Evolutionary conservation across 2,113 vertebrate genomes (phyloP), one percentile per base, ranked within the genome.

Genomic region (Lycaon pictus): DNA sequence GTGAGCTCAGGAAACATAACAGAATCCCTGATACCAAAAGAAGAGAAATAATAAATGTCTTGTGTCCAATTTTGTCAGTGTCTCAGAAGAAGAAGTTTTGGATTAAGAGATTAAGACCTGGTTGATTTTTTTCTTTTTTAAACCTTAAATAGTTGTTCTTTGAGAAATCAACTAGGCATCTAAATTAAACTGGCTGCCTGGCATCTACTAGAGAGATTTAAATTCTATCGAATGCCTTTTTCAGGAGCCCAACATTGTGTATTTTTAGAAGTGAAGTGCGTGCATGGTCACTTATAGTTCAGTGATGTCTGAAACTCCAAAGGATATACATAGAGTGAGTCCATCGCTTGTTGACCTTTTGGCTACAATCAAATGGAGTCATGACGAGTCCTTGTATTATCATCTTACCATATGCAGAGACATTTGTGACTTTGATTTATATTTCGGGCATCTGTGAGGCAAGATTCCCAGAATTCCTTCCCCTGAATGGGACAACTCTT

Each of bases 191-290:
- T 69, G 19, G 22, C 10, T 63, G 48, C 35, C 35, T 27, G 13
- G 19, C 11, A 65, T 1, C 3, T 85, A 32, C 9, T n/a, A 13
- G 16, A 20, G 37, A 85, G 7, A 58, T 35, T 7, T 80, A 84
- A 80, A 10, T n/a, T 82, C 37, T 37, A 56, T 63, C 15, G 11
- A 72, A 16, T 56, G 55, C 3, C 5, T 81, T 67, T 53, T 82
- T 58, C 25, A 43, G 94, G 43, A 82, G 25, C 43, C 5, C 12
- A 62, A 12, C 2, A 62, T 37, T 48, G 22, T 29, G 27, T 11
- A 56, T 43, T 95, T 77, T 88, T 37, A 62, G 10, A 88, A 92
- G 19, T 58, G 60, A 95, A 85, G 65, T 85, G 35, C 58, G 82
- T 29, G 23, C 15, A 43, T 27, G 19, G 15, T 51, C 53, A 82